Conservation (phyloP, 2,113 vertebrate genomes). For the Hippocampus guttulatus region DNA sequence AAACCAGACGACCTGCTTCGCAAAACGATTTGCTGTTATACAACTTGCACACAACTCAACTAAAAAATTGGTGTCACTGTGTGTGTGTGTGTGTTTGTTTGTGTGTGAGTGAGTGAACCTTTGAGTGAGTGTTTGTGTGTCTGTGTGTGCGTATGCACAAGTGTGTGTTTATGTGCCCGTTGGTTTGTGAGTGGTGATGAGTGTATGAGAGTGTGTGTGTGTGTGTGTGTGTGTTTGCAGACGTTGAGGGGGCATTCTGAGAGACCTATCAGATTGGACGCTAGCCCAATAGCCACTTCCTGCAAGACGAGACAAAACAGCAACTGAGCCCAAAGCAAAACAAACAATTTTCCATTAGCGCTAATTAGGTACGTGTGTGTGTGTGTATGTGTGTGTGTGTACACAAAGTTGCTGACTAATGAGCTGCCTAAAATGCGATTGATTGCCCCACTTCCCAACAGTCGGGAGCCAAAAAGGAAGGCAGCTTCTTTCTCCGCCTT, state of each 20-base stretch:
- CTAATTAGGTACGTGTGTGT: background rate
- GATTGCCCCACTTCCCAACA: too few relatives aligned
- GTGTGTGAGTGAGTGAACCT: background rate
- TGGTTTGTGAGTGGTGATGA: too few relatives aligned
- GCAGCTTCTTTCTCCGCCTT: too few relatives aligned
- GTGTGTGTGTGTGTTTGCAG: too few relatives aligned
- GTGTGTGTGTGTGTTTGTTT: background rate
- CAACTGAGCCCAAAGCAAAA: background rate
- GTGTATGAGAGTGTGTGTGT: too few relatives aligned
- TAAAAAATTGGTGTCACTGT: too few relatives aligned
- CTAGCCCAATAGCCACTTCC: background rate
- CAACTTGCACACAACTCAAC: background rate
- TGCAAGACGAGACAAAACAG: background rate
- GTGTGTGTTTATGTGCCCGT: too few relatives aligned
- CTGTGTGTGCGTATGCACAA: background rate
- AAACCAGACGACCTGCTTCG: background rate
- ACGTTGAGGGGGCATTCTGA: background rate
- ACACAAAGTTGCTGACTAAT: background rate
- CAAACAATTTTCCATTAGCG: background rate
- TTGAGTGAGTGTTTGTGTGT: too few relatives aligned
- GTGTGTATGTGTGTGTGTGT: background rate
- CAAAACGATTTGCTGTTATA: too few relatives aligned
- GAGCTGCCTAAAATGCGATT: background rate
- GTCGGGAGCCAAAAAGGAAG: too few relatives aligned
- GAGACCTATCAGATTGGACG: background rate